Evolutionary conservation across 2,888 invertebrate species (phyloP).

Genomic region (Zhuqinia jingwanae): DNA sequence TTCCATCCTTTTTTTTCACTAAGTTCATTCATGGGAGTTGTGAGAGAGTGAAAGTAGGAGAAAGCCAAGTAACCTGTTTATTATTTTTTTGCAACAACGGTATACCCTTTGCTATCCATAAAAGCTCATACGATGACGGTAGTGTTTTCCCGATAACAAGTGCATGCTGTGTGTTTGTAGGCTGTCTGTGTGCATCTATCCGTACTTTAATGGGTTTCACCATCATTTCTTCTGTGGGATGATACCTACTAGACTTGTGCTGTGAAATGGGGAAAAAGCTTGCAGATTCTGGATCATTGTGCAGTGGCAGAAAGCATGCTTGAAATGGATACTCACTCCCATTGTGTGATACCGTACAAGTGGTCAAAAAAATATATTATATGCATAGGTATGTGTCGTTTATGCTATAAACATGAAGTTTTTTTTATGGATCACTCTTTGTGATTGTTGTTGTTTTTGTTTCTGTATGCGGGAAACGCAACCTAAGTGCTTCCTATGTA

Average conservation of each 20-base stretch:
- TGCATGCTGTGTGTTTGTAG: background rate
- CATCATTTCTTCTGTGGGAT: too few species aligned
- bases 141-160: conserved; percentile 16
- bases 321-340: conserved; percentile 68
- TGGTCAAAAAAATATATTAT: too few species aligned
- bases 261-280: background rate
- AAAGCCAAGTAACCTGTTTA: conserved; percentile 67
- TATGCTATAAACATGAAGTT: too few species aligned
- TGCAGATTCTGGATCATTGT: conserved; percentile 49
- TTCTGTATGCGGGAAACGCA: too few species aligned
- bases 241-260: too few species aligned
- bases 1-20: conserved; percentile 62
- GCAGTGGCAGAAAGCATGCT: too few species aligned
- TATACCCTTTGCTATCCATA: background rate
- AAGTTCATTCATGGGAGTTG: conserved; percentile 63
- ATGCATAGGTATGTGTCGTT: too few species aligned
- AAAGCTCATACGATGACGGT: background rate
- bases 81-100: conserved; percentile 1
- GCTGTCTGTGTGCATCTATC: too few species aligned
- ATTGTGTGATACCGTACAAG: conserved; percentile 48
- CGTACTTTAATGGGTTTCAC: too few species aligned
- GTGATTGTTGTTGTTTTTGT: too few species aligned
- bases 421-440: too few species aligned
- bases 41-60: conserved; percentile 59
- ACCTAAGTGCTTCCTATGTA: too few species aligned